Evolutionary conservation across 1,140 invertebrate genomes (phyloP).

Genomic region (Anoplolepis gracilipes): DNA sequence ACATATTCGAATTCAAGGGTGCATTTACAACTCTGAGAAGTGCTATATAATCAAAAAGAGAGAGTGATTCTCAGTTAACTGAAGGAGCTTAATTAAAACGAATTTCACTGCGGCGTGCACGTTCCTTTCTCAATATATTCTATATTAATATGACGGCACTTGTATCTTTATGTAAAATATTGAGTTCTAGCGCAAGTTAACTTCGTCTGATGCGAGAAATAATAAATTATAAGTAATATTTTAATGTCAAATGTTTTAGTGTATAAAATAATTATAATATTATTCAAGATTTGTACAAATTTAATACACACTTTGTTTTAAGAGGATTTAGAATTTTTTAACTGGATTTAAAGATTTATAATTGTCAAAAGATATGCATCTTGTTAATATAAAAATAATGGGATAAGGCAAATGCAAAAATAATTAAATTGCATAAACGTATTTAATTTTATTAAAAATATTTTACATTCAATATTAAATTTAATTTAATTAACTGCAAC

Average conservation of each 20-base stretch:
- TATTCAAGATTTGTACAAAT: too few species aligned
- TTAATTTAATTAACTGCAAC: neutral
- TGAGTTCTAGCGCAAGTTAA: neutral
- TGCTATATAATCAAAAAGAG: neutral
- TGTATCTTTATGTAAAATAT: neutral
- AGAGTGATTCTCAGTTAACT: neutral
- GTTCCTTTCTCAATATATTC: neutral
- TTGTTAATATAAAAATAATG: neutral
- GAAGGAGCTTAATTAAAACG: slow-evolving; percentile 58
- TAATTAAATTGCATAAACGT: neutral
- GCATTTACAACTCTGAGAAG: neutral
- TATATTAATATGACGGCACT: slow-evolving; percentile 4
- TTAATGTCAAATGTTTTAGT: neutral
- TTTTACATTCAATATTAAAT: neutral
- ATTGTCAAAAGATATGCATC: too few species aligned
- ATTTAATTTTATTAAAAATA: neutral
- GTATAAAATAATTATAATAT: neutral
- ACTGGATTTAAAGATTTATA: too few species aligned
- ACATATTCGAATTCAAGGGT: slow-evolving; percentile 6
- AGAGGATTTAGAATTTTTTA: too few species aligned
- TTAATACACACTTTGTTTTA: too few species aligned
- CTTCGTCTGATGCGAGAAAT: neutral
- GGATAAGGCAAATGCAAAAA: neutral
- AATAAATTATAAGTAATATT: neutral
- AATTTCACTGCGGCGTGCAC: slow-evolving; percentile 33